Conservation (phyloP, 2,797 vertebrate species). For the Sardinella longiceps region DNA sequence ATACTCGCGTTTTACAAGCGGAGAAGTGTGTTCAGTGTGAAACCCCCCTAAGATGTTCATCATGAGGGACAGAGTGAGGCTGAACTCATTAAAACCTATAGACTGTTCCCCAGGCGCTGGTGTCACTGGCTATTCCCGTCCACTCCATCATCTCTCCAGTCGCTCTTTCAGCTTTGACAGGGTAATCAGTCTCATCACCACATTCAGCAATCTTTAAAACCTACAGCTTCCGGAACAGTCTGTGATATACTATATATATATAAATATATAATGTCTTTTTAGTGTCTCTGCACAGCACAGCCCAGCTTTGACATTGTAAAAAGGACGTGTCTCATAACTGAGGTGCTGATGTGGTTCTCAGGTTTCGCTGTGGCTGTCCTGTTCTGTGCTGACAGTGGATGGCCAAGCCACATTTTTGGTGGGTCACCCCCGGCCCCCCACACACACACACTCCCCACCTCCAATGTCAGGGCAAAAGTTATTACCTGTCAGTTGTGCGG, state of each 20-base stretch:
- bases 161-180: neutral
- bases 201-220: conserved; percentile 2
- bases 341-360: neutral
- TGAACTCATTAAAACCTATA: neutral
- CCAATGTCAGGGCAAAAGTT: conserved; percentile 24
- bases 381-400: conserved; percentile 20
- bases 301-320: conserved; percentile 10
- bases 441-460: neutral
- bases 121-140: neutral
- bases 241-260: neutral
- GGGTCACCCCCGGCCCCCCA: neutral
- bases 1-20: no score
- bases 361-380: conserved; percentile 17
- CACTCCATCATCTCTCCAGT: neutral
- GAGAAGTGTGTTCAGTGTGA: no score
- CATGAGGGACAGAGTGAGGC: neutral
- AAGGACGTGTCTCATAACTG: conserved; percentile 28
- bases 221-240: neutral
- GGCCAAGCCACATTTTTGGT: neutral
- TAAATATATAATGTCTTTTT: neutral
- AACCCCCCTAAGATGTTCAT: neutral
- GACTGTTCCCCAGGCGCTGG: neutral
- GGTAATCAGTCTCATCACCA: neutral
- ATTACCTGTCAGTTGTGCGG: conserved; percentile 40
- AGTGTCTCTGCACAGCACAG: neutral